Percentiles rank a stretch among this genome's conserved stretches.
Evolutionary conservation across 2,888 invertebrate species (phyloP).

Genomic region (Drosophila setosimentum): DNA sequence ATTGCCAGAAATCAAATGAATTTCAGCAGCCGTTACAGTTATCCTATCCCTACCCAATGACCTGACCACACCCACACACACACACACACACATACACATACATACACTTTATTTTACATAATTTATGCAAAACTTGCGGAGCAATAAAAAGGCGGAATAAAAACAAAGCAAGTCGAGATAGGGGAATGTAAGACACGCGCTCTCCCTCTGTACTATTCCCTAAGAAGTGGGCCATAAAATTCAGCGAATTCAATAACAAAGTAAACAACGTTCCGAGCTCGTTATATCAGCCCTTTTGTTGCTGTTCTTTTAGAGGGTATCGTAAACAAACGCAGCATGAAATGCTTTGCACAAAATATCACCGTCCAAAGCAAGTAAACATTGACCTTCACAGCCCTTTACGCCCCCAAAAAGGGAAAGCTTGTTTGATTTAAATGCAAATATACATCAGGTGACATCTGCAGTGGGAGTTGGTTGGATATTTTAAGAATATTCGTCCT

Average conservation of each 20-base stretch:
- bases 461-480: conserved; percentile 7
- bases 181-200: conserved; percentile 2
- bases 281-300: background rate
- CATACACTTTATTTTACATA: conserved; percentile 51
- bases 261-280: background rate
- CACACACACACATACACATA: background rate
- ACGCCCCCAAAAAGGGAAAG: background rate
- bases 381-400: background rate
- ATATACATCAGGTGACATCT: conserved; percentile 50
- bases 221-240: conserved; percentile 27
- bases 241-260: background rate
- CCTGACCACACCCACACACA: conserved; percentile 1
- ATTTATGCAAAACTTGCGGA: conserved; percentile 76
- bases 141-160: conserved; percentile 58
- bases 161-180: conserved; percentile 5
- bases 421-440: conserved; percentile 73
- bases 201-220: background rate
- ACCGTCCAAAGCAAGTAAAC: conserved; percentile 14
- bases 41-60: conserved; percentile 23
- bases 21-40: conserved; percentile 53
- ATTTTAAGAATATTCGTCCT: conserved; percentile 3
- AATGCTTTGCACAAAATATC: conserved; percentile 25
- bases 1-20: conserved; percentile 73
- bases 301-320: conserved; percentile 28
- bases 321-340: conserved; percentile 36